Evolutionary conservation across 1,140 invertebrate genomes (phyloP), one percentile per base, ranked within the genome.

Genomic region (Atta texana): DNA sequence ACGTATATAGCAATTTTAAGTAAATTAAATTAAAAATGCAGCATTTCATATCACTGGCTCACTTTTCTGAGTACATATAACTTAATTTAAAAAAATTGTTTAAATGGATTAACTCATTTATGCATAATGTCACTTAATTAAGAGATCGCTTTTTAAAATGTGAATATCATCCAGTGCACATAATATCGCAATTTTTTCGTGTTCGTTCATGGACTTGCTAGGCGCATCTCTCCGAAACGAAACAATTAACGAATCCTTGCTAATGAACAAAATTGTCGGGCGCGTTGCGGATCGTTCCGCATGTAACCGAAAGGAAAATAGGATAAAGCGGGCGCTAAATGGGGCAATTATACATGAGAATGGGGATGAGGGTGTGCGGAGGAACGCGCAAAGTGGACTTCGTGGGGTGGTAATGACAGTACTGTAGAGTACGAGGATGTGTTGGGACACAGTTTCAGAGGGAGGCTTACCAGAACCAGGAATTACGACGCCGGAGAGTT

Each of bases 241-340:
- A 90, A 90, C 89, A 90, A 90, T 90, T 90, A 90, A 86, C 86
- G 86, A 86, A 87, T 84, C 76, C 81, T 75, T 87, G 86, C 71
- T 90, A 90, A 90, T 90, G 89, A 90, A 90, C 88, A 77, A 78
- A 90, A 90, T 90, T 85, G 89, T 75, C 69, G 88, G 80, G 31
- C 75, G 31, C n/a, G 81, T 66, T 72, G 88, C 88, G 88, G 86
- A 89, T 90, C 89, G 89, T 90, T 90, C 84, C 88, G 86, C 86
- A 86, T 90, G 86, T 90, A 90, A 90, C 89, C 86, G 89, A 90
- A 90, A 90, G 89, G 89, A 90, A 90, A 90, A 90, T 84, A 90
- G 89, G 89, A 90, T 90, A 88, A 88, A 90, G 88, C 86, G 89
- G 76, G 63, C 72, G 89, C 88, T 90, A 90, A 90, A 90, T 90